Conservation (phyloP, 2,797 vertebrate species). For the Chlorospingus flavigularis region DNA sequence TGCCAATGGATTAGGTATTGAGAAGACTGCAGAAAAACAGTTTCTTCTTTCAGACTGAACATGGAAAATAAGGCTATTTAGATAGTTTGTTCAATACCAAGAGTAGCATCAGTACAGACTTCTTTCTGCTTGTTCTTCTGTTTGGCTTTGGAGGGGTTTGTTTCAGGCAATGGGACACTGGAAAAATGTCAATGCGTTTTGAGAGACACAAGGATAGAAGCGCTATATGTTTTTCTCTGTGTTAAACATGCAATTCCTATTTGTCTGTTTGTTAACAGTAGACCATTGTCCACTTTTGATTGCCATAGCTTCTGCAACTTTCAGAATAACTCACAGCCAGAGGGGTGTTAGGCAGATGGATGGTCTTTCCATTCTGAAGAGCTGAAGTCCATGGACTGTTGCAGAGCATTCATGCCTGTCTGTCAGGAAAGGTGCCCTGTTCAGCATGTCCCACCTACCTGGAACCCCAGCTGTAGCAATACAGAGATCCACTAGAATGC, state of each 20-base stretch:
- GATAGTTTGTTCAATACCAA: background rate
- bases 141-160: background rate
- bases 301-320: background rate
- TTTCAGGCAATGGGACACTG: background rate
- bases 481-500: background rate
- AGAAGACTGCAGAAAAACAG: background rate
- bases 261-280: background rate
- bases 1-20: background rate
- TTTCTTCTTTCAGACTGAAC: background rate
- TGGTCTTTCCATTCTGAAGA: background rate
- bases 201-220: background rate
- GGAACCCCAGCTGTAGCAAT: background rate
- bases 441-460: background rate
- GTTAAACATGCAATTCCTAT: background rate
- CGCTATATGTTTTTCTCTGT: background rate
- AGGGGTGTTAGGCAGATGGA: fast-evolving
- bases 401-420: background rate
- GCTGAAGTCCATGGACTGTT: background rate
- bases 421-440: background rate
- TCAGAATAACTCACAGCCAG: background rate
- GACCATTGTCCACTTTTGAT: background rate
- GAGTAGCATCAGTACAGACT: background rate
- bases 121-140: background rate
- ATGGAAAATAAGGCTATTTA: background rate
- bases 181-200: background rate